Evolutionary conservation across 1,140 invertebrate genomes (phyloP), one percentile per base, ranked within the genome.

Genomic region (Brachionus asplanchnoidis): DNA sequence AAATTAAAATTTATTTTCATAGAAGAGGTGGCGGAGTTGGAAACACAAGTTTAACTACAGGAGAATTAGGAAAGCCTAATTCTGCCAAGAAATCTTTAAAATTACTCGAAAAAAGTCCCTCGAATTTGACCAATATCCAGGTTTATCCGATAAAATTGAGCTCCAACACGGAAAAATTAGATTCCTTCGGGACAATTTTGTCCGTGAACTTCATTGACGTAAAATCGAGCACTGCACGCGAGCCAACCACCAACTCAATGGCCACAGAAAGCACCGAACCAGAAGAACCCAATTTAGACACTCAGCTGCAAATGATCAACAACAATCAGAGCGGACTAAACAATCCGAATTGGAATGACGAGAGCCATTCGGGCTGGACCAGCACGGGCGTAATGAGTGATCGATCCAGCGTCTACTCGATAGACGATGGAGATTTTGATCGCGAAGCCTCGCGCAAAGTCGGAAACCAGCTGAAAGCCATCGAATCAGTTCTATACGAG

Each of bases 401-500:
- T 68, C 50, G 79, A 44, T 82, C 79, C 14, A 82, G 79, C 36
- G 79, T 82, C 23, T 82, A 82, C 26, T 82, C 79, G 9, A 82
- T 82, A 8, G 79, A 82, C 14, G 79, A 60, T 60, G 36, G 65
- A 1, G 79, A 82, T 68, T 82, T 82, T 36, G 79, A 82, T 82
- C 79, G 79, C 11, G 79, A 82, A 26, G 79, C 79, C n/a, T 82
- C 79, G 11, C 50, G 53, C n/a, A 82, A 82, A 68, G 79, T 82
- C 9, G 65, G 65, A n/a, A 42, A 60, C 20, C 79, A 82, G 14
- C 20, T 82, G 5, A 82, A 65, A 68, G 79, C 32, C 36, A 82
- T 82, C 9, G 79, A 82, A 26, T 60, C 79, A 8, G 65, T 82
- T 40, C 53, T 82, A 3, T 82, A 82, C 36, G 79, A 82, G 36